These are phyloP conservation scores for Xyrichtys novacula DNA, from an alignment of 2,797 vertebrate genomes.

Conservation along the genomic window DNA sequence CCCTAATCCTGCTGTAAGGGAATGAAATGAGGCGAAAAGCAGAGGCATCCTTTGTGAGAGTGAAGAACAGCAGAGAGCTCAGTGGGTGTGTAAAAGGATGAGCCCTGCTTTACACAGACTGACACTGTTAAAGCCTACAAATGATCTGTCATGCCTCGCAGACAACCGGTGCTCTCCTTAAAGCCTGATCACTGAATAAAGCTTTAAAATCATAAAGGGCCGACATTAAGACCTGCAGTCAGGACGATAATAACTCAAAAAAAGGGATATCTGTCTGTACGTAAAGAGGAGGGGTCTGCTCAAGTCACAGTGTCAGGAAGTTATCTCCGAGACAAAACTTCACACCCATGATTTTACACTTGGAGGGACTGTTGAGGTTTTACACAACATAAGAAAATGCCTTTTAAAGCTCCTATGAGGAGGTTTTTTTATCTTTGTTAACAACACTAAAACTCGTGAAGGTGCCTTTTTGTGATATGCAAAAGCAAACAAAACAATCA, in stretches of 20 bases:
- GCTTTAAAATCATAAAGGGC: background rate
- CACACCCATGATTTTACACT: no score
- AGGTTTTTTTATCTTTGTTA: no score
- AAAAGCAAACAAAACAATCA: no score
- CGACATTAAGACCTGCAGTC: background rate
- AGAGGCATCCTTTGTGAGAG: slow-evolving; percentile 52
- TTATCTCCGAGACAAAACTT: no score
- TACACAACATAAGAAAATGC: no score
- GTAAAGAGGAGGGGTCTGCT: no score
- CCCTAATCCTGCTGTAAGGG: slow-evolving; percentile 69
- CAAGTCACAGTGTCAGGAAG: no score
- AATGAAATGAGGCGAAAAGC: slow-evolving; percentile 68
- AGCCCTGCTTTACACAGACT: slow-evolving; percentile 55
- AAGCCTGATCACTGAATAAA: background rate
- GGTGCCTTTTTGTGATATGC: no score
- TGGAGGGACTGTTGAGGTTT: no score
- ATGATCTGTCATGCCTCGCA: slow-evolving; percentile 34
- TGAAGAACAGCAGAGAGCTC: slow-evolving; percentile 57
- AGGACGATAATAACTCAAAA: background rate
- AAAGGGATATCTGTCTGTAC: no score
- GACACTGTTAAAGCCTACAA: slow-evolving; percentile 55
- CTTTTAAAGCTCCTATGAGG: no score
- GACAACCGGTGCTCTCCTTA: slow-evolving; percentile 17
- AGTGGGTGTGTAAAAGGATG: slow-evolving; percentile 71
- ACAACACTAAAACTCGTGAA: no score